phyloP scores from a whole-genome alignment of 2,113 vertebrate species.

The Anguilla rostrata region DNA sequence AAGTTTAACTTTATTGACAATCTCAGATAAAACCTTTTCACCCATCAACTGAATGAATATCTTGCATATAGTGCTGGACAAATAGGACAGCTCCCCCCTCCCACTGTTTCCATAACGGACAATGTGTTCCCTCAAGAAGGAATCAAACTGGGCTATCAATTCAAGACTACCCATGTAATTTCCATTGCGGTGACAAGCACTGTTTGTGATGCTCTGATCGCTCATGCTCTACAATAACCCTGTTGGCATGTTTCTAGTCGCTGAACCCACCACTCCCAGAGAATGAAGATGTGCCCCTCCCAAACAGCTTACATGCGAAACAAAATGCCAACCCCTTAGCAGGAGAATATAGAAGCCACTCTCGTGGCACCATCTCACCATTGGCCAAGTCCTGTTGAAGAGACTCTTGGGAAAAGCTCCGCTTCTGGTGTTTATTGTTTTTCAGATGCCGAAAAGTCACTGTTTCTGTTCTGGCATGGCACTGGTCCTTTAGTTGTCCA shows the following conservation, averaged over 20 bases:
- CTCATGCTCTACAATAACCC: too few species aligned
- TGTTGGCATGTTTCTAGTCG: not conserved
- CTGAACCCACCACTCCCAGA: not conserved
- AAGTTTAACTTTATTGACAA: not conserved
- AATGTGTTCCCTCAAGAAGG: slow-evolving; percentile 28
- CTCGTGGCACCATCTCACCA: not conserved
- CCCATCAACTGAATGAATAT: slow-evolving; percentile 28
- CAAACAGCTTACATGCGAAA: not conserved
- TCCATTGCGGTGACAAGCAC: not conserved
- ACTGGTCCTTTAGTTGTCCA: not conserved
- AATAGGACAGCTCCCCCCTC: slow-evolving; percentile 12
- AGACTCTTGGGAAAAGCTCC: not conserved
- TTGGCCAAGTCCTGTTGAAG: not conserved
- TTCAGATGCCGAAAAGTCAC: not conserved
- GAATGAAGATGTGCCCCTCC: not conserved
- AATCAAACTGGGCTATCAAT: slow-evolving; percentile 25
- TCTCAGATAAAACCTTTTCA: slow-evolving; percentile 18
- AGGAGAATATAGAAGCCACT: not conserved
- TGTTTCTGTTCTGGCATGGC: not conserved
- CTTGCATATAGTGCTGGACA: not conserved
- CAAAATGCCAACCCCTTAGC: not conserved
- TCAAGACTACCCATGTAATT: slow-evolving; percentile 12
- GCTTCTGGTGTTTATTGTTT: not conserved
- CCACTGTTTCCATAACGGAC: slow-evolving; percentile 28
- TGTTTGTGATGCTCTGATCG: too few species aligned